Base-by-base conservation (phyloP, 2,888 invertebrate genomes). In the Caprella mutica region DNA sequence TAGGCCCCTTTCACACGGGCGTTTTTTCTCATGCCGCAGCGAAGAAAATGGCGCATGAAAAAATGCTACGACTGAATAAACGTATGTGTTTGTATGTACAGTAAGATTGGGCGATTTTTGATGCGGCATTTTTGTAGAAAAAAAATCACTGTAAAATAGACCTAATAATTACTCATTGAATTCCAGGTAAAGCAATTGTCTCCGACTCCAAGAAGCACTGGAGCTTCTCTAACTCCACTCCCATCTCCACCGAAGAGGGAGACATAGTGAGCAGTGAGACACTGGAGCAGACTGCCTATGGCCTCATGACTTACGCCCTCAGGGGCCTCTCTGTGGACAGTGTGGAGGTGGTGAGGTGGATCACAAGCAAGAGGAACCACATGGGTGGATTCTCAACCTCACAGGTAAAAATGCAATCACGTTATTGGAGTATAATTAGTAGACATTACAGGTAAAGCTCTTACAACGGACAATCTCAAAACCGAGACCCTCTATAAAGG, bases 281-380 rank as follows among this genome's bases (percentile, higher is more conserved):
- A 0, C 80, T 84, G 1, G 82, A 85, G 67, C 81, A 94, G 4
- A 92, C 94, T 0, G 82, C 93, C 0, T 96, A 94, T 72, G 86
- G 84, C 0, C 74, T 96, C 56, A 76, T 91, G 55, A 82, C 87
- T 0, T 81, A 79, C 68, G 69, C 81, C 19, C 70, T 72, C 62
- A 72, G 76, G 58, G 76, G 76, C 65, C 70, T 77, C 43, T 69
- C 76, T 3, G 68, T 66, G 4, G 74, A 68, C 14, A 68, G 80
- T 0, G 71, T 83, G 26, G 81, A 84, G 0, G 75, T 85, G 30
- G 77, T 85, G 68, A 78, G 81, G 55, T 87, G 86, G 86, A 73
- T 87, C 23, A 76, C 84, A 8, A 76, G 77, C 27, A 84, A 86
- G 69, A 76, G 83, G 66, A 85, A 84, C 69, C 76, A 77, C 40